Conservation (phyloP, 1,140 invertebrate species). For the Mya arenaria region DNA sequence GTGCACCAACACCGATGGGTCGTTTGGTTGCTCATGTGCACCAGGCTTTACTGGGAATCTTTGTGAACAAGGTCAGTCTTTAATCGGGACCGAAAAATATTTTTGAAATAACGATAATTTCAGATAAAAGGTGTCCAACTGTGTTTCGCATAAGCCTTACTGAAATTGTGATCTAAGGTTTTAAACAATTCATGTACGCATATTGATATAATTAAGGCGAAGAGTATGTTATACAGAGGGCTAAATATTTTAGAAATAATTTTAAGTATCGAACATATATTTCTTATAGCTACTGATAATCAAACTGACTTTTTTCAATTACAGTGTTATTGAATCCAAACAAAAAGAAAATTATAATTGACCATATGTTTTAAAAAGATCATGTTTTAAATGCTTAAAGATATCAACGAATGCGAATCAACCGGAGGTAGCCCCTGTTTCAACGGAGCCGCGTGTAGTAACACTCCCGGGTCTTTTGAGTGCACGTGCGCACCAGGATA, state of each 20-base stretch:
- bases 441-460: conserved; percentile 52
- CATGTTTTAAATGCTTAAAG: neutral
- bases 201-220: no score
- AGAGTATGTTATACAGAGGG: no score
- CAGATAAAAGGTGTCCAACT: neutral
- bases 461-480: conserved; percentile 40
- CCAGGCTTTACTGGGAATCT: conserved; percentile 82
- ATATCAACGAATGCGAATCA: neutral
- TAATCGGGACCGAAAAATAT: neutral
- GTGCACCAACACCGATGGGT: conserved; percentile 61
- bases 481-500: conserved; percentile 84
- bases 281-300: no score
- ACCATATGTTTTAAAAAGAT: neutral
- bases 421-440: conserved; percentile 61
- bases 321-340: no score
- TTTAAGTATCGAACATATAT: no score
- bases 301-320: no score
- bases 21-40: conserved; percentile 63
- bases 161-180: no score
- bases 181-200: no score
- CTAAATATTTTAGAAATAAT: no score
- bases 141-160: no score
- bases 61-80: conserved; percentile 28
- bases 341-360: no score
- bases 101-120: no score